Base-by-base conservation (phyloP, 2,888 invertebrate species). In the Lamellibrachia columna region DNA sequence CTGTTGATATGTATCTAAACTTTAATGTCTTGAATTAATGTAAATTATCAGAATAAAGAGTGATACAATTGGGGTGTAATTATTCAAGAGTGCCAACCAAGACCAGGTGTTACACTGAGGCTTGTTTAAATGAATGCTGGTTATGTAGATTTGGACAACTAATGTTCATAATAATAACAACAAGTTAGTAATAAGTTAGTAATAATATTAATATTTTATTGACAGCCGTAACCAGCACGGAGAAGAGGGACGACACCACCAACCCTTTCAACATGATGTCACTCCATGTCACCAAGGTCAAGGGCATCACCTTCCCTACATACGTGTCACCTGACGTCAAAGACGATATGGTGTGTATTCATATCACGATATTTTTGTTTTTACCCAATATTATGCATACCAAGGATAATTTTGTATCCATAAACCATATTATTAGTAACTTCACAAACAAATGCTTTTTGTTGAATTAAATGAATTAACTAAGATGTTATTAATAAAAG, bases 301-400 rank as follows among this genome's bases (percentile, higher is more conserved):
- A 94, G 92, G 94, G 94, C 7, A 93, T 94, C 91, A 94, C 94
- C 90, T 96, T 96, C 94, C 95, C 95, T 7, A 95, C 95, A 9
- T 96, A 96, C 93, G 95, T 95, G 2, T 95, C 95, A 7, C 96
- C 96, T 1, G 95, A 95, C 94, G 95, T 95, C 92, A 96, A 96
- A 92, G 96, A 96, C 93, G 96, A 96, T 92, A 96, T 96, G 96
- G 96, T 95, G 91, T 75, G 75, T 75, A 22, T 75, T 75, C 11
- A 22, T 75, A 6, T 75, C n/a, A 0, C n/a, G 22, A 3, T 75
- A 15, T 15, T 6, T 6, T 15, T 75, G 75, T 75, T 2, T 15
- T 22, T n/a, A 75, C 22, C 58, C 58, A 15, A 58, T 58, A 8
- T 58, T 58, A 11, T 58, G 15, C 58, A 55, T 55, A 15, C 22